Evolutionary conservation across 2,113 vertebrate genomes (phyloP).

Genomic region (Neodontobutis hainanensis): DNA sequence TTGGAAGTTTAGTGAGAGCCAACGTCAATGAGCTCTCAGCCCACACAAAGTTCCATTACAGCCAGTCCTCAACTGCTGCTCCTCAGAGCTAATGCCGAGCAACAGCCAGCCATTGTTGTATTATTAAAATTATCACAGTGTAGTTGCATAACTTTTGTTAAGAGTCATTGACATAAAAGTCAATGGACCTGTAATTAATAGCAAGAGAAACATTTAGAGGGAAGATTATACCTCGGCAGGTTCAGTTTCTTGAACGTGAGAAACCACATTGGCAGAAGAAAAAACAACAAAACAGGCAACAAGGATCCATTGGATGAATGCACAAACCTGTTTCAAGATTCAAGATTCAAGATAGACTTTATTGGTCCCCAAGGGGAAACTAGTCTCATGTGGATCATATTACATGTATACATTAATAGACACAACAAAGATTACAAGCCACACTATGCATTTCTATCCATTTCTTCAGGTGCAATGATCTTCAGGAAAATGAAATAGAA

Average conservation of each 20-base stretch:
- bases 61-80: constrained; percentile 45
- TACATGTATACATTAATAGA: too few species aligned
- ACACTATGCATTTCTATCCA: too few species aligned
- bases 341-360: too few species aligned
- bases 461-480: too few species aligned
- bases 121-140: constrained; percentile 32
- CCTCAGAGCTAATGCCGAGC: constrained; percentile 49
- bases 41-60: constrained; percentile 73
- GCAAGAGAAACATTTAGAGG: constrained; percentile 62
- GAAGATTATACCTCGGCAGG: constrained; percentile 41
- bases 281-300: constrained; percentile 39
- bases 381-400: too few species aligned
- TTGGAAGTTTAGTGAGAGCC: constrained; percentile 41
- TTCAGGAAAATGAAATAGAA: too few species aligned
- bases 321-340: too few species aligned
- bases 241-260: constrained; percentile 33
- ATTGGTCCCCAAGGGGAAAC: too few species aligned
- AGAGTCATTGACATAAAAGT: constrained; percentile 7
- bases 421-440: too few species aligned
- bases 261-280: constrained; percentile 48
- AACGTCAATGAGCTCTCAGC: constrained; percentile 56
- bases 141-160: not conserved
- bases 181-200: constrained; percentile 40
- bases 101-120: constrained; percentile 48
- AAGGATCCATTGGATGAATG: constrained; percentile 52